Evolutionary conservation across 2,888 invertebrate genomes (phyloP), one percentile per base, ranked within the genome.

Genomic region (Alviniconcha strummeri): DNA sequence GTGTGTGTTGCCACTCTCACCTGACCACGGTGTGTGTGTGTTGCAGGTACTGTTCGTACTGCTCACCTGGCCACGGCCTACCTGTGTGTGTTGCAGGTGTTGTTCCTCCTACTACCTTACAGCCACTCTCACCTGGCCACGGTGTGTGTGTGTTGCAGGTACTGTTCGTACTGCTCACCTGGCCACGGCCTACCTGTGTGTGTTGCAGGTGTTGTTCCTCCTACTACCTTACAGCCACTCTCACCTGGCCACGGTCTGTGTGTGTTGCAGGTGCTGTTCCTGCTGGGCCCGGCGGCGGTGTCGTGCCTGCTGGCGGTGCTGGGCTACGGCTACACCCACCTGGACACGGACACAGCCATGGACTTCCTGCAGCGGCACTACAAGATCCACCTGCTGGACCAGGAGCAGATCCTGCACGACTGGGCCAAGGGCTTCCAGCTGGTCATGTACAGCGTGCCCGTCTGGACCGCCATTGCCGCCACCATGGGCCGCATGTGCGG

Each of bases 401-500:
- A 69, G 69, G 74, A 52, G 36, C 57, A 78, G 64, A 64, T 83
- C 36, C 86, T 85, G 0, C 77, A 91, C 90, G 88, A 88, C 60
- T 90, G 90, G 88, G 86, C 86, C n/a, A 76, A 87, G 76, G 90
- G 90, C 9, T 90, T 91, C 83, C 85, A 86, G 56, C 83, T 89
- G 17, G 86, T 91, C 71, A 90, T 89, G 88, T 87, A 88, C 81
- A 89, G 90, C 7, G 84, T 91, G 17, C 91, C 91, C 0, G 88
- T 90, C 9, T 91, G 91, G 91, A 89, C 90, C 15, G 90, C 90
- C 13, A 90, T 91, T 54, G 86, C 90, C 79, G 89, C 90, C 9
- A 90, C 91, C n/a, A 89, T 91, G 88, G 91, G 91, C 1, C 90
- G 90, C 80, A 86, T 90, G 85, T 89, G 89, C 19, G 91, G 91